Evolutionary conservation across 2,888 invertebrate species (phyloP), one percentile per base, ranked within the genome.

Genomic region (Drosophila leonis): DNA sequence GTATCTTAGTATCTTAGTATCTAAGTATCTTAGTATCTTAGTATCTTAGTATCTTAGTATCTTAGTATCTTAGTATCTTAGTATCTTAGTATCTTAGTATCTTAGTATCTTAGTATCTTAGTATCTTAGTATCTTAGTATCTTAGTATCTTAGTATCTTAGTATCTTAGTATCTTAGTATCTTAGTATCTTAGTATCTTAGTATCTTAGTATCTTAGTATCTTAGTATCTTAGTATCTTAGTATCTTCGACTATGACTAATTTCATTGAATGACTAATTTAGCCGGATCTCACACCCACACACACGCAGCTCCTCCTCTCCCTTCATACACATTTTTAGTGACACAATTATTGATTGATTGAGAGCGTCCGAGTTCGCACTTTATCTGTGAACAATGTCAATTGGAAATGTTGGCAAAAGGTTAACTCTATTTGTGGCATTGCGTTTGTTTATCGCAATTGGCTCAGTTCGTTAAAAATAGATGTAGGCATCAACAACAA

Each of bases 381-480:
- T 42, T 77, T 61, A 77, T 52, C 76, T 55, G 42, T 57, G 39
- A 15, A 41, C 42, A 64, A 52, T 75, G 55, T 46, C 41, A 64
- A 52, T 60, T 60, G 12, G 48, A 55, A 42, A 37, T 35, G 35
- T 51, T 56, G 35, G 33, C 37, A 48, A 65, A 64, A 67, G 75
- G 72, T 77, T 67, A 77, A 57, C 67, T 64, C 42, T 68, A 76
- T 77, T 77, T 68, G 57, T 41, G 67, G 41, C 33, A 54, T 65
- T 39, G 55, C 62, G 65, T 51, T 59, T 49, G 37, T 35, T 51
- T 44, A 54, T 48, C 51, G 39, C 61, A 48, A 65, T 55, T 46
- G 61, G 18, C 51, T 62, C 24, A 51, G 31, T 39, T 20, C 10
- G 77, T 59, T 76, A 70, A 61, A 78, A 70, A 74, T 77, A 78